These are phyloP conservation scores for Drosophila ananassae DNA, from an alignment of 1,140 invertebrate species.

Conservation along the genomic window DNA sequence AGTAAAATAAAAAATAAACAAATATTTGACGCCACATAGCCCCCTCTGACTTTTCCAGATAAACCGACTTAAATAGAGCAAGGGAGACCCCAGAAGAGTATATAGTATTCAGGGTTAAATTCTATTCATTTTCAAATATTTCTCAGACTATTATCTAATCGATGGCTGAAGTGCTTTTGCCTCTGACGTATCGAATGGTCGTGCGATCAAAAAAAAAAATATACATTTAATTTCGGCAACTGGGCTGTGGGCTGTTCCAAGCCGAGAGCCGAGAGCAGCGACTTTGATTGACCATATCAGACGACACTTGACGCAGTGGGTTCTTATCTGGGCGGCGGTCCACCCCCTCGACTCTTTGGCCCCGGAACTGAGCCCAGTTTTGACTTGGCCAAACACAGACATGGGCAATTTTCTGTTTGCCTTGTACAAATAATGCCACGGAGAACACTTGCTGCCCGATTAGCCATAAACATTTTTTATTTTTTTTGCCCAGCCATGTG, in stretches of 20 bases:
- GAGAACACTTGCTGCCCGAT: conserved; percentile 65
- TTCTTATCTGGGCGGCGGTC: conserved; percentile 59
- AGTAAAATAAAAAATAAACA: not conserved
- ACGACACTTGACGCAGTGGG: conserved; percentile 66
- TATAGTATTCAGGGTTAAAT: not conserved
- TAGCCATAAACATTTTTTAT: conserved; percentile 44
- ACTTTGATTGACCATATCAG: conserved; percentile 62
- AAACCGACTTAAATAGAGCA: conserved; percentile 2
- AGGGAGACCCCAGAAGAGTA: conserved; percentile 6
- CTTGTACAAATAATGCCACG: conserved; percentile 40
- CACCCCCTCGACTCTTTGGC: conserved; percentile 11
- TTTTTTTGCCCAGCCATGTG: conserved; percentile 17
- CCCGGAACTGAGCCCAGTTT: conserved; percentile 13
- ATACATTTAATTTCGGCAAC: conserved; percentile 14
- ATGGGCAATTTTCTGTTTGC: conserved; percentile 42
- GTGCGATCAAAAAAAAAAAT: conserved; percentile 1
- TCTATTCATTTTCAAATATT: not conserved
- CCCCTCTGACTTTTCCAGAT: not conserved
- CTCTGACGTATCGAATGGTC: conserved; percentile 50
- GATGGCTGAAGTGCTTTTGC: conserved; percentile 27
- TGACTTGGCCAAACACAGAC: conserved; percentile 47
- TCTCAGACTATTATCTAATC: conserved; percentile 61
- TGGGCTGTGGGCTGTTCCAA: conserved; percentile 2
- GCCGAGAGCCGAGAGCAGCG: conserved; percentile 9
- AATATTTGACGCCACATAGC: conserved; percentile 27